Percentiles rank a stretch among this genome's conserved stretches.
These are phyloP conservation scores for Pelecanus crispus DNA, from an alignment of 2,113 vertebrate species.

Conservation along the genomic window DNA sequence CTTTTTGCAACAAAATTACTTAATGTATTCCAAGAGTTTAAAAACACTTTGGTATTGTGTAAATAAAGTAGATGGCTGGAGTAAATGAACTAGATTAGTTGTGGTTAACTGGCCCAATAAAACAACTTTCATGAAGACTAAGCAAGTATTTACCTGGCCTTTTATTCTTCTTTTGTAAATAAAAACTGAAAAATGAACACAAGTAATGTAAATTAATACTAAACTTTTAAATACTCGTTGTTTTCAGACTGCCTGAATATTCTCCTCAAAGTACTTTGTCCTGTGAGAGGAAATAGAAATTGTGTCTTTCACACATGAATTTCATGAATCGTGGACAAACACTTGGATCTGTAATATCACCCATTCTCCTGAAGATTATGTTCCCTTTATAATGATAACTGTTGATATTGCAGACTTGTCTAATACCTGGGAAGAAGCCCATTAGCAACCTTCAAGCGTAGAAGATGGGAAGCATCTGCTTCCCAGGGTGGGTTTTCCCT, in stretches of 20 bases:
- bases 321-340: neutral
- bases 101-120: neutral
- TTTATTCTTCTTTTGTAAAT: neutral
- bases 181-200: neutral
- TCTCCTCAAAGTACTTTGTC: neutral
- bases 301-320: accelerated
- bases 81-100: neutral
- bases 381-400: neutral
- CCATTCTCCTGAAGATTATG: neutral
- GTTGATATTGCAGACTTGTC: neutral
- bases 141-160: neutral
- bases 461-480: neutral
- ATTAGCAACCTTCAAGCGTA: neutral
- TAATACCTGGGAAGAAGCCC: neutral
- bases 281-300: neutral
- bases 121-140: neutral
- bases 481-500: neutral
- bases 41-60: neutral
- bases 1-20: neutral
- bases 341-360: neutral
- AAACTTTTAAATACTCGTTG: neutral
- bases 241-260: neutral
- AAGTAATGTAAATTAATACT: neutral
- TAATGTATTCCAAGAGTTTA: neutral
- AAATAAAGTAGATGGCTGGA: neutral